phyloP scores from a whole-genome alignment of 1,140 invertebrate species.

The Paraescarpia echinospica region DNA sequence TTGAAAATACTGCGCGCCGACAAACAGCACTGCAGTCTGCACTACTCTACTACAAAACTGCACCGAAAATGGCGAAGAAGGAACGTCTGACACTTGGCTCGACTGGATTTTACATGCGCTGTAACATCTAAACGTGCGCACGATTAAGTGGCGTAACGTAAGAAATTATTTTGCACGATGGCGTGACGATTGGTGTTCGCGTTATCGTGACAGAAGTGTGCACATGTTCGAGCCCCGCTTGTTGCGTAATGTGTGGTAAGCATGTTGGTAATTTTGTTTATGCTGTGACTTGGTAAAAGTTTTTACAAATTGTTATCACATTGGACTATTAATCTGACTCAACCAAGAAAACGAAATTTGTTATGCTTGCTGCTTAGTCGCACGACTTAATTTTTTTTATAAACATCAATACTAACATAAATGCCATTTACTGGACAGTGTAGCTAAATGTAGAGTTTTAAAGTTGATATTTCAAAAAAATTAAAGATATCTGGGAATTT shows the following conservation, averaged over 20 bases:
- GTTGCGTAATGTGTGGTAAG: conserved; percentile 4
- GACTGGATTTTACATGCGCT: background rate
- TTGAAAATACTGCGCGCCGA: background rate
- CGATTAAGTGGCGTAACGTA: background rate
- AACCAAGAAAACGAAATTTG: too few species aligned
- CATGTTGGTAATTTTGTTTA: background rate
- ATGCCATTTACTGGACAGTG: too few species aligned
- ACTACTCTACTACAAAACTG: background rate
- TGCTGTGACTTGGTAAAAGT: background rate
- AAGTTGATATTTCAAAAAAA: too few species aligned
- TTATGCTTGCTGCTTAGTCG: too few species aligned
- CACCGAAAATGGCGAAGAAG: background rate
- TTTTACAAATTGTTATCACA: too few species aligned
- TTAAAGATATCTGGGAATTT: too few species aligned
- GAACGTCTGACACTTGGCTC: background rate
- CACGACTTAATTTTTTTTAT: too few species aligned
- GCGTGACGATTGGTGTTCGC: background rate
- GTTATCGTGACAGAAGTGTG: background rate
- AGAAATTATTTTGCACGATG: background rate
- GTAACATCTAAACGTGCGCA: background rate
- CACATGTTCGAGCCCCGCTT: background rate
- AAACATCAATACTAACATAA: too few species aligned
- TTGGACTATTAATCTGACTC: too few species aligned
- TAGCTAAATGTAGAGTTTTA: too few species aligned
- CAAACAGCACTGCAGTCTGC: background rate